Conservation (phyloP, 2,113 vertebrate species). For the Lepisosteus osseus region DNA sequence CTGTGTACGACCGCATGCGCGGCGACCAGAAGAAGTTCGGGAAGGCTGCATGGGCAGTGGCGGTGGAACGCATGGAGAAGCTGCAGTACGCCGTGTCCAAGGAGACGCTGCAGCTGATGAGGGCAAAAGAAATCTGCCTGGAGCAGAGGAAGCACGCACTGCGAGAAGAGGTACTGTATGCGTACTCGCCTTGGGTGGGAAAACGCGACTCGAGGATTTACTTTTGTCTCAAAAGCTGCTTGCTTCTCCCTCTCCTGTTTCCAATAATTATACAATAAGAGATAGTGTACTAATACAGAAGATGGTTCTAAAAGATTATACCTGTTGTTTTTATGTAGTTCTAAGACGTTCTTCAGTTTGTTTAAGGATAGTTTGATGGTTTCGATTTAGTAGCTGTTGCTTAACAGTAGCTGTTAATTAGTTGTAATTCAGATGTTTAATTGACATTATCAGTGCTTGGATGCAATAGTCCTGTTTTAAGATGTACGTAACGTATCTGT, state of each 20-base stretch:
- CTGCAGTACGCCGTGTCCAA: constrained; percentile 90
- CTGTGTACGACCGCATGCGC: constrained; percentile 88
- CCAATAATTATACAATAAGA: not conserved
- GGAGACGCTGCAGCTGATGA: constrained; percentile 95
- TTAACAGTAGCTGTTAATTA: too few relatives aligned
- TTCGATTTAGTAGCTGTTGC: too few relatives aligned
- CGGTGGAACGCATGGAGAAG: constrained; percentile 90
- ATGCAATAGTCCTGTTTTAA: too few relatives aligned
- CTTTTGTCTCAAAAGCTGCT: not conserved
- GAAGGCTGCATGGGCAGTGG: constrained; percentile 87
- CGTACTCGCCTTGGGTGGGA: not conserved
- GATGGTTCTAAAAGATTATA: too few relatives aligned
- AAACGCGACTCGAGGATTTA: too few relatives aligned
- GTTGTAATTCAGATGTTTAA: too few relatives aligned
- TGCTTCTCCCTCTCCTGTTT: not conserved
- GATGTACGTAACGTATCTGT: too few relatives aligned
- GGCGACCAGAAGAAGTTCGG: constrained; percentile 93
- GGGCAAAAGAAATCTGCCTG: constrained; percentile 94
- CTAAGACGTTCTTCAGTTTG: too few relatives aligned
- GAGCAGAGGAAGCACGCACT: constrained; percentile 90
- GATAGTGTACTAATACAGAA: not conserved
- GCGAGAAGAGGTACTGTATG: constrained; percentile 81
- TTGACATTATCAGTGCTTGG: too few relatives aligned
- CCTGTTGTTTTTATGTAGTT: too few relatives aligned
- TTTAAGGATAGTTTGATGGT: too few relatives aligned